Evolutionary conservation across 2,797 vertebrate species (phyloP), one percentile per base, ranked within the genome.

Genomic region (Cossypha heuglini): DNA sequence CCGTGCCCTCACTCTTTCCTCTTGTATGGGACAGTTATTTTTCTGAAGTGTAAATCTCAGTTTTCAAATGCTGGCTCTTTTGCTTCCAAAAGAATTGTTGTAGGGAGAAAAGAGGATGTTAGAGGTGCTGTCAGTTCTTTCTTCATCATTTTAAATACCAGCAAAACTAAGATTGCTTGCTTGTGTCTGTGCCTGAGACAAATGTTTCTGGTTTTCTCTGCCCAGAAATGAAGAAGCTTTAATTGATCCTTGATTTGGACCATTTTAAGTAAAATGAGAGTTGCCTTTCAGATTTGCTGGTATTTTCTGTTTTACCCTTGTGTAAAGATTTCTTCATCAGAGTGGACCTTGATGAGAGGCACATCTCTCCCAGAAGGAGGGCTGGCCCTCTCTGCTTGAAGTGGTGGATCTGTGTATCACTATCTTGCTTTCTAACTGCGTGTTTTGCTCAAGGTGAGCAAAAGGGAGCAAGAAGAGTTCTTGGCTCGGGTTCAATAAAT

Each of bases 321-420:
- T 49, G 11, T 67, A 57, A 88, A 57, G 35, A 17, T 71, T 73
- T 69, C 45, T 74, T 57, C 40, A 35, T 64, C 16, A 38, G 49
- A 52, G 26, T 28, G 21, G 46, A 11, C 84, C 71, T 77, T 24
- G 6, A 31, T 12, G 28, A 72, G 77, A 68, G 42, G 42, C 42
- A 54, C 3, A 49, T 75, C n/a, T 67, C 10, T 13, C 25, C 6
- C 33, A 64, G 67, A 43, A 49, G 10, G 35, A 45, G 29, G n/a
- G 2, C n/a, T 61, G 18, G 2, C 35, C 11, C 5, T 58, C 42
- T 79, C 7, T 1, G 0, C n/a, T 67, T 69, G 31, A 37, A 13
- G 1, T 74, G 57, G 4, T 71, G 61, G 22, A 18, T 86, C 29
- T 80, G 25, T 8, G 0, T 21, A 3, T 63, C 3, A 5, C 9